Conservation (phyloP, 2,113 vertebrate species). For the Xiphophorus hellerii region DNA sequence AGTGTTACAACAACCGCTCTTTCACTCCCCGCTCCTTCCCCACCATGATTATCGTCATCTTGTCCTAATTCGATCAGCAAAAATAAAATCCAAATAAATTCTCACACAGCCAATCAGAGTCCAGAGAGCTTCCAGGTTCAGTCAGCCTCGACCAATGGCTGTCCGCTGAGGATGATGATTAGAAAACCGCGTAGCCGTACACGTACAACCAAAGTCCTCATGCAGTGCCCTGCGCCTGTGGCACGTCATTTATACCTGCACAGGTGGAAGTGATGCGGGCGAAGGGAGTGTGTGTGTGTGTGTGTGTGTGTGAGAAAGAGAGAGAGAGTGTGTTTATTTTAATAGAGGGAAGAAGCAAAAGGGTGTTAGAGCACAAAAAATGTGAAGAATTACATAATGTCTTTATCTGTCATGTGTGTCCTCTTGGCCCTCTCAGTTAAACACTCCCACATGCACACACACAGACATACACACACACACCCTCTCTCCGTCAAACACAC, state of each 20-base stretch:
- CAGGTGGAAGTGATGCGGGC: conserved; percentile 45
- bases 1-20: conserved; percentile 55
- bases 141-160: conserved; percentile 56
- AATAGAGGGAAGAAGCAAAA: conserved; percentile 56
- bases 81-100: conserved; percentile 46
- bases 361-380: conserved; percentile 53
- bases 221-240: conserved; percentile 64
- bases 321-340: conserved; percentile 27
- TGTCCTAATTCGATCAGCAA: conserved; percentile 45
- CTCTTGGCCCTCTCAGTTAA: conserved; percentile 60
- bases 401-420: conserved; percentile 60
- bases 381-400: conserved; percentile 64
- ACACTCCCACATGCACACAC: conserved; percentile 27
- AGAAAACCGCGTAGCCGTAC: conserved; percentile 61
- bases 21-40: background rate
- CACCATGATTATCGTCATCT: conserved; percentile 66
- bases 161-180: conserved; percentile 45
- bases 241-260: conserved; percentile 66
- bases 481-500: conserved; percentile 25
- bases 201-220: conserved; percentile 70
- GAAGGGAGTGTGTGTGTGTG: background rate
- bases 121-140: conserved; percentile 55
- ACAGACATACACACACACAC: background rate
- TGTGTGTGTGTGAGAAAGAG: conserved; percentile 29
- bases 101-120: conserved; percentile 63